Evolutionary conservation across 2,888 invertebrate species (phyloP).

Genomic region (Stenotaenia linearis): DNA sequence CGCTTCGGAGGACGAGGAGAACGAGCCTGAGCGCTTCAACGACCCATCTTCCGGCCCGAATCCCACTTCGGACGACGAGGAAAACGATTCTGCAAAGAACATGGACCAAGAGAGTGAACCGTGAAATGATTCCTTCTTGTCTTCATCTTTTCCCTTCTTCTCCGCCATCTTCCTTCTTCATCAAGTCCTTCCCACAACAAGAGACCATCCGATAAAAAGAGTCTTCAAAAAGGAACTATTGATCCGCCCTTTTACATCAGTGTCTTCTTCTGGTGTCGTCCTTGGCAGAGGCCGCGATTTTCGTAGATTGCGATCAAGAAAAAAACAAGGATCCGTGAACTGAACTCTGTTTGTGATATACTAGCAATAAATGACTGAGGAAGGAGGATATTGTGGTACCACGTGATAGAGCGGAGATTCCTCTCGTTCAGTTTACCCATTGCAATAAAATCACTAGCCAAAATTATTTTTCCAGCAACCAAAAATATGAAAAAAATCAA

Average conservation of each 20-base stretch:
- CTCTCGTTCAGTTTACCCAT: not conserved
- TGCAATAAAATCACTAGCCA: not conserved
- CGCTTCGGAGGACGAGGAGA: not conserved
- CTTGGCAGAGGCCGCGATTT: not conserved
- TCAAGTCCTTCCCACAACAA: not conserved
- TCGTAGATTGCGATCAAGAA: not conserved
- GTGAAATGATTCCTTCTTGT: not conserved
- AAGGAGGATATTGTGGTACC: not conserved
- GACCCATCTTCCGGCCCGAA: conserved; percentile 51
- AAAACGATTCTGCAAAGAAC: conserved; percentile 68
- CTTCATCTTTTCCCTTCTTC: not conserved
- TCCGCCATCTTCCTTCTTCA: not conserved
- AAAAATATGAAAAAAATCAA: not conserved
- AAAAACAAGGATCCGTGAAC: not conserved
- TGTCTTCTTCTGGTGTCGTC: not conserved
- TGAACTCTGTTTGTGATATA: not conserved
- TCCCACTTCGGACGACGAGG: conserved; percentile 60
- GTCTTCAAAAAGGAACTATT: not conserved
- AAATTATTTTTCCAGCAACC: not conserved
- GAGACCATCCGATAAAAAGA: not conserved
- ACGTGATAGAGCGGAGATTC: not conserved
- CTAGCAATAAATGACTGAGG: not conserved
- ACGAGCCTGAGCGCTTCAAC: conserved; percentile 71
- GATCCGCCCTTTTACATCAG: not conserved
- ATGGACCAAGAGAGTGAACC: not conserved